phyloP scores from a whole-genome alignment of 92 coral and sea anemone species.

The Paramuricea clavata region DNA sequence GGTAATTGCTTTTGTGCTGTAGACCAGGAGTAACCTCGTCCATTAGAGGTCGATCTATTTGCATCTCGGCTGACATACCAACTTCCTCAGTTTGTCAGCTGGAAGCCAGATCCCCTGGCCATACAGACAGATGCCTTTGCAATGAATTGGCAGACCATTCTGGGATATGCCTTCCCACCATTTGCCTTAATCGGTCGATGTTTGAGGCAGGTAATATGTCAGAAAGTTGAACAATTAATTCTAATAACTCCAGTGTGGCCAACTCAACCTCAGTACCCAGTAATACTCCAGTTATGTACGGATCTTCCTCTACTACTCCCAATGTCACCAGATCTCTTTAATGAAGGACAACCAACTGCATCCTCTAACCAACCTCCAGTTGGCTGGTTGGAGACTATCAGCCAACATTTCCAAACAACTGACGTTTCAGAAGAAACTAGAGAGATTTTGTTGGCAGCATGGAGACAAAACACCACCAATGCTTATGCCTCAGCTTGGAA shows the following conservation, averaged over 20 bases:
- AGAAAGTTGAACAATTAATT: slow-evolving; percentile 23
- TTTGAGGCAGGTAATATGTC: slow-evolving; percentile 23
- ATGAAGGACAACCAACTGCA: slow-evolving; percentile 7
- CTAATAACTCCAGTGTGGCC: slow-evolving; percentile 31
- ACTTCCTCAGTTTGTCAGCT: slow-evolving; percentile 33
- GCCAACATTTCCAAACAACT: slow-evolving; percentile 28
- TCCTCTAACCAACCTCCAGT: slow-evolving; percentile 41
- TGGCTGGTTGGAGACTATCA: slow-evolving; percentile 39
- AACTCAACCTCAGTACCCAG: slow-evolving; percentile 30
- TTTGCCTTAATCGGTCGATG: slow-evolving; percentile 58
- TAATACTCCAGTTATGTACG: slow-evolving; percentile 8
- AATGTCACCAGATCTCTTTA: background rate
- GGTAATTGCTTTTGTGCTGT: too few species aligned
- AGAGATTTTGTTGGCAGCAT: slow-evolving; percentile 38
- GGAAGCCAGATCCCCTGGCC: slow-evolving; percentile 55
- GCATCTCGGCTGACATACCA: slow-evolving; percentile 54
- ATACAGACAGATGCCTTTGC: slow-evolving; percentile 52
- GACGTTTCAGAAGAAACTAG: slow-evolving; percentile 35
- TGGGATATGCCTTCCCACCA: slow-evolving; percentile 54
- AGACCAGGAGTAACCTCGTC: too few species aligned
- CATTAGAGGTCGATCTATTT: slow-evolving; percentile 19
- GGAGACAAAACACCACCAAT: slow-evolving; percentile 11
- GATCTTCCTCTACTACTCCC: background rate
- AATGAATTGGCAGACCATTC: slow-evolving; percentile 18
- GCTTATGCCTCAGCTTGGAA: slow-evolving; percentile 4